phyloP scores from a whole-genome alignment of 23 tunicate genomes.

The Styela clava region DNA sequence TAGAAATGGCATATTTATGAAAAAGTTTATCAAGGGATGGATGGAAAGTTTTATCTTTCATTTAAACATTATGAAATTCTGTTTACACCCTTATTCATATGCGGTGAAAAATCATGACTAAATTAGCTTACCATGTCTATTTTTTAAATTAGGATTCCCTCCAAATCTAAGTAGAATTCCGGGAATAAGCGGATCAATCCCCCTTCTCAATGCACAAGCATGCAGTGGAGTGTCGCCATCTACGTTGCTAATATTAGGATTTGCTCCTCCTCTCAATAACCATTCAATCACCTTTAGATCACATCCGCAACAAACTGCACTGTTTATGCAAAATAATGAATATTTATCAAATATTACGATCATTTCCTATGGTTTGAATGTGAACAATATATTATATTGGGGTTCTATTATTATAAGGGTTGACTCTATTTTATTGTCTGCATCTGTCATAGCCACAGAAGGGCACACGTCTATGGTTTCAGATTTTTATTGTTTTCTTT shows the following conservation, averaged over 20 bases:
- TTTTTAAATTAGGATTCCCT: conserved; percentile 83
- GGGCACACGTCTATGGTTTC: too few species aligned
- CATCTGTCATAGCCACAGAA: too few species aligned
- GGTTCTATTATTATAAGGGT: too few species aligned
- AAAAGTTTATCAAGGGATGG: too few species aligned
- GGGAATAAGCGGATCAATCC: conserved; percentile 70
- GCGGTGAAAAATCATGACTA: too few species aligned
- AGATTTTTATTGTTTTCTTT: too few species aligned
- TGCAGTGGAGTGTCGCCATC: conserved; percentile 81
- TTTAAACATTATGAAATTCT: too few species aligned
- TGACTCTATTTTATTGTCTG: too few species aligned
- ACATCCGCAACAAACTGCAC: conserved; percentile 59
- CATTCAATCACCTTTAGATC: conserved; percentile 68
- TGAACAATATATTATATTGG: too few species aligned
- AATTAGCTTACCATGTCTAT: conserved; percentile 49
- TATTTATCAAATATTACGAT: background rate
- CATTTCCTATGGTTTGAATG: background rate
- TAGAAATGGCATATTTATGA: too few species aligned
- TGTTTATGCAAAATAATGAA: conserved; percentile 32
- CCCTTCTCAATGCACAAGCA: conserved; percentile 61
- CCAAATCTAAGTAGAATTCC: conserved; percentile 77
- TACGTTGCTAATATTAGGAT: conserved; percentile 68
- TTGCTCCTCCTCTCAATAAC: conserved; percentile 51
- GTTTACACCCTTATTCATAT: too few species aligned
- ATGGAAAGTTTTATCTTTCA: too few species aligned